Evolutionary conservation across 2,113 vertebrate species (phyloP), one percentile per base, ranked within the genome.

Genomic region (Hypomesus transpacificus): DNA sequence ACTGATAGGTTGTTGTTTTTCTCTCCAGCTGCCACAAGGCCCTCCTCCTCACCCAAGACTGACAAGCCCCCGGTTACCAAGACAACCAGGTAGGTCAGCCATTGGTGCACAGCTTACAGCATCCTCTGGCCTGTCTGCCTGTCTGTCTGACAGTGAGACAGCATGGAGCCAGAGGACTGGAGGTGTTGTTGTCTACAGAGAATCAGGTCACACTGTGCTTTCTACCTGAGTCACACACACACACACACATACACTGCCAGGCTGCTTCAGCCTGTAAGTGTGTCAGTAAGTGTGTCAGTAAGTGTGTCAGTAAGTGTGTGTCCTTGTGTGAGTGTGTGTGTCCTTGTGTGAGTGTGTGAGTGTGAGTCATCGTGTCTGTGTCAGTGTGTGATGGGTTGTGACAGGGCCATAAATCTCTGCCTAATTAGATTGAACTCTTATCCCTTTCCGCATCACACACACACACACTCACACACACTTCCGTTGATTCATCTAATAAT

Each of bases 61-160:
- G 83, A 85, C 66, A 86, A 26, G 75, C 72, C 89, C 9, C 71
- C 78, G 0, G 84, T 86, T 82, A 82, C 91, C 79, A 93, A 92
- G 88, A 84, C 91, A 83, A 84, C 87, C 81, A 92, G 91, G 92
- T 93, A 80, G 68, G 87, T 68, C 22, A 76, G 74, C 77, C 70
- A 83, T 71, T 71, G 66, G 46, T 67, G 14, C 61, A 51, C 61
- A 69, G 65, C 46, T 50, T 64, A 51, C 61, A 69, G 65, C 46
- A 50, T 64, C 50, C 17, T 56, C 50, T 26, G 65, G 17, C 13
- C 24, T 62, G 24, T 16, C 24, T 62, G 60, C 2, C 31, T 64
- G 61, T 7, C 61, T 53, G 7, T 22, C 54, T 50, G 11, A 60
- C 22, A 26, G 51, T 1, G 28, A n/a, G 22, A 7, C 46, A 66